Conservation (phyloP, 2,113 vertebrate genomes). For the Callospermophilus lateralis region DNA sequence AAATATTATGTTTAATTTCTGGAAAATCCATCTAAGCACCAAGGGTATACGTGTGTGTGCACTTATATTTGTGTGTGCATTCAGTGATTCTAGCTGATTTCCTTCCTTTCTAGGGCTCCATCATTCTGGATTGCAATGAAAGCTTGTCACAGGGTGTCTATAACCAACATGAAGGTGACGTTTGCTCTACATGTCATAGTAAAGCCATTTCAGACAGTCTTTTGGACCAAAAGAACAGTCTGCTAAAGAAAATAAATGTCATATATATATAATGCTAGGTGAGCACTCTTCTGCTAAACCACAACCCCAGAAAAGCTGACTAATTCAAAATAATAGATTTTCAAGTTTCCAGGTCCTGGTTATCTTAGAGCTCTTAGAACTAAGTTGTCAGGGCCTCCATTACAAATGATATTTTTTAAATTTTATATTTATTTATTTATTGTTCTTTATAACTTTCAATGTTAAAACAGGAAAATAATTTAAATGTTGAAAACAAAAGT, state of each 20-base stretch:
- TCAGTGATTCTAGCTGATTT: neutral
- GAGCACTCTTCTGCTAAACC: too few relatives aligned
- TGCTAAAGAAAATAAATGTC: neutral
- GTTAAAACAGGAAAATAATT: neutral
- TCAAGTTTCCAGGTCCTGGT: neutral
- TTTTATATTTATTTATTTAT: neutral
- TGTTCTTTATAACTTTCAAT: neutral
- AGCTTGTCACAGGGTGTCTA: neutral
- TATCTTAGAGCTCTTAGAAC: neutral
- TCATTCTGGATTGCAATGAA: neutral
- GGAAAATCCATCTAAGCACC: neutral
- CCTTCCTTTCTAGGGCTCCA: neutral
- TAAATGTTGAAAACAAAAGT: constrained; percentile 67
- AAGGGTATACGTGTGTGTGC: neutral
- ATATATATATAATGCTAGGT: too few relatives aligned
- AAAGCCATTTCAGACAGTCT: neutral
- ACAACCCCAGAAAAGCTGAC: neutral
- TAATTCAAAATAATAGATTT: neutral
- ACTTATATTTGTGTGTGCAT: neutral
- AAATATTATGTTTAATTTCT: neutral
- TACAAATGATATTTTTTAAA: neutral
- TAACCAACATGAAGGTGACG: neutral
- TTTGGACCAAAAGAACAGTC: neutral
- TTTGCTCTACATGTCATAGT: neutral
- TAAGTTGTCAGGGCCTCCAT: neutral